Percentiles rank a stretch among this genome's conserved stretches.
Conservation (phyloP, 2,113 vertebrate genomes). For the Sardina pilchardus region DNA sequence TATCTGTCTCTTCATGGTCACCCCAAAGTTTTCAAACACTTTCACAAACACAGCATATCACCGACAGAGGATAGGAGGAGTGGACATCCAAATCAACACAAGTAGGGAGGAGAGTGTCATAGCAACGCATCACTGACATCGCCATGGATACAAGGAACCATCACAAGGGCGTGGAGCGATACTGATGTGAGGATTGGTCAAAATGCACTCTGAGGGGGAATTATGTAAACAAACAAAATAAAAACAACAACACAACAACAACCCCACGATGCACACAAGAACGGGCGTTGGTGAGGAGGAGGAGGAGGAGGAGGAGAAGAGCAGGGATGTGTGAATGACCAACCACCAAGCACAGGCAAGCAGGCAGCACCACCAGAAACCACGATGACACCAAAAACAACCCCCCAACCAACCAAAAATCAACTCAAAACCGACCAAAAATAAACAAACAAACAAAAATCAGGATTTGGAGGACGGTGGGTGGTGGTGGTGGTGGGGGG, state of each 20-base stretch:
- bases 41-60: conserved; percentile 50
- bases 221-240: conserved; percentile 61
- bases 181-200: conserved; percentile 59
- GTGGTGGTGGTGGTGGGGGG: conserved; percentile 29
- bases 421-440: conserved; percentile 31
- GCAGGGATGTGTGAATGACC: conserved; percentile 63
- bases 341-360: conserved; percentile 74
- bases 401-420: conserved; percentile 31
- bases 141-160: conserved; percentile 29
- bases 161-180: conserved; percentile 52
- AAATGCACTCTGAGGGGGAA: conserved; percentile 63
- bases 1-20: conserved; percentile 37
- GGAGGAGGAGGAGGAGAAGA: conserved; percentile 37
- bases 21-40: background rate
- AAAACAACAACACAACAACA: conserved; percentile 17
- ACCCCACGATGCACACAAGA: conserved; percentile 68
- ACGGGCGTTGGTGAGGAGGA: conserved; percentile 45
- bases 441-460: conserved; percentile 48
- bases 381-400: conserved; percentile 41
- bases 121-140: background rate
- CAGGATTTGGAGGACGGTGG: conserved; percentile 48
- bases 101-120: conserved; percentile 24
- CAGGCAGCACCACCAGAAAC: conserved; percentile 67
- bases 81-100: conserved; percentile 44
- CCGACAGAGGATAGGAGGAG: conserved; percentile 47